Evolutionary conservation across 1,140 invertebrate genomes (phyloP).

Genomic region (Ceratina australensis): DNA sequence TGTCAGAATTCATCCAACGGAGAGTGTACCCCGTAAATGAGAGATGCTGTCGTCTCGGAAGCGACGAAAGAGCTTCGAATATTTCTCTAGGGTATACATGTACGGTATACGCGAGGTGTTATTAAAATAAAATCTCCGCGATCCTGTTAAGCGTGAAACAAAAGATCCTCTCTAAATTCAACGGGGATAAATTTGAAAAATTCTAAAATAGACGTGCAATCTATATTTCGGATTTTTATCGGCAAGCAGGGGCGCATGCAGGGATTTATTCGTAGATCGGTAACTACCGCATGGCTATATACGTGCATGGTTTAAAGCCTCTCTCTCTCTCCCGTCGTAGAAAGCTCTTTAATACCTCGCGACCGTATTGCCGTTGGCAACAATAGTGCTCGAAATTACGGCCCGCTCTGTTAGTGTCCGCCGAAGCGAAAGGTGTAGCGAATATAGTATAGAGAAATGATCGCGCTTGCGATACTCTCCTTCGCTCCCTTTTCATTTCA

Average conservation of each 20-base stretch:
- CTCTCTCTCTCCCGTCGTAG: neutral
- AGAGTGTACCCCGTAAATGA: no score
- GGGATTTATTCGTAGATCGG: conserved; percentile 5
- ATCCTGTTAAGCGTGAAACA: no score
- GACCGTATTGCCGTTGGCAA: conserved; percentile 2
- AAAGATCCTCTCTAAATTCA: no score
- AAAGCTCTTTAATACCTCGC: conserved; percentile 22
- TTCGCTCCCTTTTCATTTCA: neutral
- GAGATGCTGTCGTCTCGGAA: no score
- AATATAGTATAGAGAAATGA: no score
- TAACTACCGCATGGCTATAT: neutral
- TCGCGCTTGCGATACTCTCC: no score
- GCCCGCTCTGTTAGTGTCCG: conserved; percentile 1
- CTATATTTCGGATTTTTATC: neutral
- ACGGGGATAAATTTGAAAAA: neutral
- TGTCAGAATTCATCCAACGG: no score
- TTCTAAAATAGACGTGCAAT: conserved; percentile 18
- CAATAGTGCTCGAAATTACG: conserved; percentile 26
- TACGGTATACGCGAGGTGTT: no score
- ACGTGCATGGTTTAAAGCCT: conserved; percentile 12
- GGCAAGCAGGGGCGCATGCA: conserved; percentile 12
- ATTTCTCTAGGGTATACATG: no score
- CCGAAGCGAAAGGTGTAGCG: conserved; percentile 14
- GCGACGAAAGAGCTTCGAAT: no score
- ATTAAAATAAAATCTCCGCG: no score